Base-by-base conservation (phyloP, 2,113 vertebrate species). In the Rhinolophus ferrumequinum region DNA sequence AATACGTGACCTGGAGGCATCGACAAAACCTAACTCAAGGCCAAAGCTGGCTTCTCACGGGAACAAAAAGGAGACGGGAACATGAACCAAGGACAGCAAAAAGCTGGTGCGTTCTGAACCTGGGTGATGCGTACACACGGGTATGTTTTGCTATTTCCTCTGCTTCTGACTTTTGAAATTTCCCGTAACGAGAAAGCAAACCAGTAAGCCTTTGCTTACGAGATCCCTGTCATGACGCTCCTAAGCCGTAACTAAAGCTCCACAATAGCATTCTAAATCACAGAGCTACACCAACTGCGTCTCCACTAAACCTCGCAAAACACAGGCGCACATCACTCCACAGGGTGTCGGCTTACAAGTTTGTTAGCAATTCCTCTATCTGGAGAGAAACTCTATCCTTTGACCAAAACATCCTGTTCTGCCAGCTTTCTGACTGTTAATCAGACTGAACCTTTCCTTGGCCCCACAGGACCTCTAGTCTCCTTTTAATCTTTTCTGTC, bases 321-420 rank as follows among this genome's bases (percentile, higher is more conserved):
- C 41, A 44, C 41, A 58, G 30, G 44, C 6, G 2, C 77, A 7
- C 28, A 3, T 41, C 52, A 26, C 14, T 1, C 15, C 44, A 72
- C 2, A 1, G 6, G 33, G 38, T 2, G 6, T 30, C 6, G 10
- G 6, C 8, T 33, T 8, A 21, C 41, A 19, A 18, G 30, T 7
- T 14, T 10, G 54, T 15, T 10, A 10, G 85, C 28, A 15, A 44
- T 38, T 19, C 38, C 41, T 18, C 70, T 21, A 22, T 21, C 22
- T 13, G 5, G 6, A 54, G 24, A 18, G 79, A 64, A 89, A 70
- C 2, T 22, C 19, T 14, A 35, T 47, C 6, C 35, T n/a, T 21
- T 52, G 56, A 72, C 87, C 66, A 66, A 10, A 92, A 54, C 58
- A 26, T 2, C 30, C 70, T 22, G 14, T 19, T 15, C 30, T 13